Percentiles rank a stretch among this genome's conserved stretches.
Evolutionary conservation across 2,113 vertebrate genomes (phyloP).

Genomic region (Aphelocoma coerulescens): DNA sequence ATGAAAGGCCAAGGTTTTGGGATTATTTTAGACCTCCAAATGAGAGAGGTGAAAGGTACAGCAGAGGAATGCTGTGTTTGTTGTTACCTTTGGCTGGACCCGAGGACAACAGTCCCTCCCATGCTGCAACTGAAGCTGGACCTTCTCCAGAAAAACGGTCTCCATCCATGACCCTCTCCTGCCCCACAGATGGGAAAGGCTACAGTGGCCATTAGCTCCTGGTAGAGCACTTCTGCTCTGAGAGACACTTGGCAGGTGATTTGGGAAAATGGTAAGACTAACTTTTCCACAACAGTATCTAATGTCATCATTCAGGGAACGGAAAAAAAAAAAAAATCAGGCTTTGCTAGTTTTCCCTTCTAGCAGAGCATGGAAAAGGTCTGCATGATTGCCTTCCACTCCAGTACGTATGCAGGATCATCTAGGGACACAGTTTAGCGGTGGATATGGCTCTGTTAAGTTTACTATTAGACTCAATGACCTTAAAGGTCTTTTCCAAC

Average conservation of each 20-base stretch:
- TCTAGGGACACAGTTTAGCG: neutral
- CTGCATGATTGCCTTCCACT: neutral
- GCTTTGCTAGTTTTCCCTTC: neutral
- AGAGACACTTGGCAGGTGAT: neutral
- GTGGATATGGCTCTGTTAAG: neutral
- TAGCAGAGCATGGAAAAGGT: neutral
- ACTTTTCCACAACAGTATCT: neutral
- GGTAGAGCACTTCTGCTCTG: neutral
- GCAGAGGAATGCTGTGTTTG: neutral
- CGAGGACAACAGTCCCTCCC: fast-evolving
- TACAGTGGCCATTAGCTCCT: neutral
- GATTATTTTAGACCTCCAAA: neutral
- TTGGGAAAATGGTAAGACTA: neutral
- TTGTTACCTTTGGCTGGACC: neutral
- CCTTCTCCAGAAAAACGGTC: neutral
- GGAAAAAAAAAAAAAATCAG: neutral
- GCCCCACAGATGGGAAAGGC: neutral
- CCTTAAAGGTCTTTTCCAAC: neutral
- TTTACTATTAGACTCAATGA: neutral
- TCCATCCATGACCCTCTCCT: neutral
- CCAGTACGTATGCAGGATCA: neutral
- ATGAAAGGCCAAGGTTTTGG: neutral
- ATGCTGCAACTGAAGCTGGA: neutral
- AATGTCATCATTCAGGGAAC: neutral
- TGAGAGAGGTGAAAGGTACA: fast-evolving